Evolutionary conservation across 2,888 invertebrate genomes (phyloP).

Genomic region (Polymixis lichenea): DNA sequence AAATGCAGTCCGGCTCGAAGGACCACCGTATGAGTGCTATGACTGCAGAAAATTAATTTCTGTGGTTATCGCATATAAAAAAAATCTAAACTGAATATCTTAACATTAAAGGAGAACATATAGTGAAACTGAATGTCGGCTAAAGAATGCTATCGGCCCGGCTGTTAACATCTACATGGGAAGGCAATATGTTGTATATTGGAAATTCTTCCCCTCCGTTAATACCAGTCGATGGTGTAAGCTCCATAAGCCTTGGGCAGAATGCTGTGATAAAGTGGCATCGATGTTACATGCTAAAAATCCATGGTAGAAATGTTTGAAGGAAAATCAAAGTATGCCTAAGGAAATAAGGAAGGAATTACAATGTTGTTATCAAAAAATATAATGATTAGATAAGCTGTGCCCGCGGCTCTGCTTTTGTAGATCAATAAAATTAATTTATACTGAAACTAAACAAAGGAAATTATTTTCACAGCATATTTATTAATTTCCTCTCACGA

Average conservation of each 20-base stretch:
- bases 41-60: neutral
- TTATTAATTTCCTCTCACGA: neutral
- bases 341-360: neutral
- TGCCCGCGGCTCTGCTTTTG: no score
- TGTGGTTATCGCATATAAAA: no score
- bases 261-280: slow-evolving; percentile 45
- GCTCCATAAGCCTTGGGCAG: slow-evolving; percentile 35
- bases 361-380: neutral
- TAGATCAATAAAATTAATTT: neutral
- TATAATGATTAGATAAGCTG: neutral
- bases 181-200: slow-evolving; percentile 65
- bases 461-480: neutral
- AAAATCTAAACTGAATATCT: neutral
- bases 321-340: slow-evolving; percentile 1
- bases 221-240: slow-evolving; percentile 49
- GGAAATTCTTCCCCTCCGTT: slow-evolving; percentile 63
- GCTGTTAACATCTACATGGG: slow-evolving; percentile 54
- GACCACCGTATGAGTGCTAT: neutral
- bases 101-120: slow-evolving; percentile 22
- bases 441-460: neutral
- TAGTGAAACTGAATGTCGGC: slow-evolving; percentile 19
- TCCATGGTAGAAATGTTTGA: slow-evolving; percentile 5
- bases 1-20: neutral
- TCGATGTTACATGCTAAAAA: slow-evolving; percentile 10
- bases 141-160: slow-evolving; percentile 41